Percentiles rank a stretch among this genome's conserved stretches.
Conservation (phyloP, 1,140 invertebrate genomes). For the Drosophila malerkotliana region DNA sequence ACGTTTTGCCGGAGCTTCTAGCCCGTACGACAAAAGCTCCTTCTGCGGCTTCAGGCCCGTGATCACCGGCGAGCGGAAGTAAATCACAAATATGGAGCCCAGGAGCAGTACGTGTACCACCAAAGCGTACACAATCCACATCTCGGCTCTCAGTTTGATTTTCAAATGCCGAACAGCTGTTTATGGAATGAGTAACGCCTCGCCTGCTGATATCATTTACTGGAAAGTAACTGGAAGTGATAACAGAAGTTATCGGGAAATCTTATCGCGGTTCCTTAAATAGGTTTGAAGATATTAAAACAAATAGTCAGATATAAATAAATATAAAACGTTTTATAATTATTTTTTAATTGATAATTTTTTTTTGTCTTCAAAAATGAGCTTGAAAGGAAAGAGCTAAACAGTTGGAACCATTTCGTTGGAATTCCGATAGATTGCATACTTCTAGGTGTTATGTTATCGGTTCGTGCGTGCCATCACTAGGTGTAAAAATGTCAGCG, state of each 20-base stretch:
- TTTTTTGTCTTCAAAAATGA: background rate
- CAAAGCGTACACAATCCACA: slow-evolving; percentile 75
- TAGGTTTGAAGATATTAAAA: too few species aligned
- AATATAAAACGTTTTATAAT: background rate
- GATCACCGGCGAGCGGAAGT: slow-evolving; percentile 88
- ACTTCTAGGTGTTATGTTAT: slow-evolving; percentile 3
- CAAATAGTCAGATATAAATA: background rate
- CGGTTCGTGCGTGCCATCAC: slow-evolving; percentile 8
- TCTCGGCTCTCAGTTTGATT: slow-evolving; percentile 25
- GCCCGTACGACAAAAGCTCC: slow-evolving; percentile 67
- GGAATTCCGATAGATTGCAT: slow-evolving; percentile 7
- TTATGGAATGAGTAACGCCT: slow-evolving; percentile 9
- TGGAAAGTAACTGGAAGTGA: background rate
- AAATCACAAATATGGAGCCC: slow-evolving; percentile 87
- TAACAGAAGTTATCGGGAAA: background rate
- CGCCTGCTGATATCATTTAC: slow-evolving; percentile 6
- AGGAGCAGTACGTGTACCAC: slow-evolving; percentile 85
- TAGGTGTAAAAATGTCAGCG: slow-evolving; percentile 54
- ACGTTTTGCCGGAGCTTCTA: slow-evolving; percentile 88
- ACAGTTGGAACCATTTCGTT: background rate
- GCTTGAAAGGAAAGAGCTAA: background rate
- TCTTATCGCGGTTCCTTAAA: background rate
- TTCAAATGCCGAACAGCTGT: slow-evolving; percentile 39
- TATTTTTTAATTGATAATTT: background rate
- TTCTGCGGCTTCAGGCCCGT: slow-evolving; percentile 85